These are phyloP conservation scores for Orthonevra nobilis DNA, from an alignment of 2,888 invertebrate genomes.

Conservation along the genomic window DNA sequence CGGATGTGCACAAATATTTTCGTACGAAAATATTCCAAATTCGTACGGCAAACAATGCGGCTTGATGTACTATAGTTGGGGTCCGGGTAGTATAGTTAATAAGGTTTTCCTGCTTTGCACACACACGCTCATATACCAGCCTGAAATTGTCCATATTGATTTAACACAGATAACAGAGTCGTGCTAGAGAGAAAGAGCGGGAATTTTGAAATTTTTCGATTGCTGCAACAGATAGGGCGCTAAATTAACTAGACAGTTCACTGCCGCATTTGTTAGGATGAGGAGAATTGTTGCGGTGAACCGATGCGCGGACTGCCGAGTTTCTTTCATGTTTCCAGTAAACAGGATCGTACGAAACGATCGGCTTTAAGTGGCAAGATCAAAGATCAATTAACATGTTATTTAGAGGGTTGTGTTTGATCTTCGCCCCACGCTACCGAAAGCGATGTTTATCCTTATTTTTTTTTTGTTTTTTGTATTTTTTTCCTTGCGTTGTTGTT, in stretches of 20 bases:
- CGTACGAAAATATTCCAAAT: slow-evolving; percentile 66
- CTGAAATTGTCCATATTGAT: slow-evolving; percentile 53
- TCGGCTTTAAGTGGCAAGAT: slow-evolving; percentile 70
- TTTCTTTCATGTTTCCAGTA: slow-evolving; percentile 32
- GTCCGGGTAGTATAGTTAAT: slow-evolving; percentile 69
- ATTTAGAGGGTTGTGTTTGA: slow-evolving; percentile 65
- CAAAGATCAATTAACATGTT: slow-evolving; percentile 71
- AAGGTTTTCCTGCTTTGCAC: slow-evolving; percentile 57
- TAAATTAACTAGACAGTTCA: slow-evolving; percentile 67
- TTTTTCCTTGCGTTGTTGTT: neutral
- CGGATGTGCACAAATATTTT: slow-evolving; percentile 70
- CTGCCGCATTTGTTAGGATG: slow-evolving; percentile 56
- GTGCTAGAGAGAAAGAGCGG: slow-evolving; percentile 30
- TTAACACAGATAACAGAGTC: slow-evolving; percentile 52
- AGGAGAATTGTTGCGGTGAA: neutral
- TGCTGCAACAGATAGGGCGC: slow-evolving; percentile 66
- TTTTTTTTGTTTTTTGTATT: slow-evolving; percentile 32
- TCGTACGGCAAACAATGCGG: slow-evolving; percentile 61
- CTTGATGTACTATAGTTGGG: slow-evolving; percentile 62
- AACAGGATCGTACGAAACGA: slow-evolving; percentile 54
- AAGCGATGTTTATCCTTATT: slow-evolving; percentile 47
- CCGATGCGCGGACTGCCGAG: slow-evolving; percentile 7
- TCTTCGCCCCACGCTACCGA: slow-evolving; percentile 36
- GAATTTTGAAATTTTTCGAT: slow-evolving; percentile 38
- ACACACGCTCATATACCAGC: slow-evolving; percentile 18